Evolutionary conservation across 2,113 vertebrate species (phyloP), one percentile per base, ranked within the genome.

Genomic region (Hiodon tergisus): DNA sequence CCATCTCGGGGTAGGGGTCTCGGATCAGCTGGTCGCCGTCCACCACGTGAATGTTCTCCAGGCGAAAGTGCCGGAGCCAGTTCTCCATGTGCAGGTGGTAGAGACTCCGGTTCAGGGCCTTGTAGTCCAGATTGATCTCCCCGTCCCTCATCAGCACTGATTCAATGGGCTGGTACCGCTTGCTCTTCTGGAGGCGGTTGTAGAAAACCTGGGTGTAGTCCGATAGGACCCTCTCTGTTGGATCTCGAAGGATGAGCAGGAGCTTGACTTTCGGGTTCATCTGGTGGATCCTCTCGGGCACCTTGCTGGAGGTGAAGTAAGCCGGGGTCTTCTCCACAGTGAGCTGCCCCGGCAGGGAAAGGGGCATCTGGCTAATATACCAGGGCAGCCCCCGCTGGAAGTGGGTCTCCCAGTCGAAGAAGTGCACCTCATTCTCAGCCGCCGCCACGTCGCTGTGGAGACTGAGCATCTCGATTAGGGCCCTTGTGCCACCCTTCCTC

Each of bases 261-360:
- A 99, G 91, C 80, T 91, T 92, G 73, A 93, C 91, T 71, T 89
- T 81, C 0, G 92, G 91, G 84, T 93, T 94, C 94, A 96, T 94
- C 74, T 83, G 85, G 77, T 93, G 86, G 79, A 99, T 89, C 51
- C 96, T 92, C 83, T 91, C 90, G 50, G 97, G 96, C 80, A 96
- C 97, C 84, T 93, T 89, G 80, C 87, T 81, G 55, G 94, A 96
- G 72, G 95, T 98, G 85, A 99, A 99, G 86, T 99, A 99, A 0
- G 97, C 97, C 0, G 97, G 97, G 0, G 97, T 99, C 88, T 99
- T 99, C 83, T 99, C 97, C 78, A 95, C 93, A 0, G 96, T 99
- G 78, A 96, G 88, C 88, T 98, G 97, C 62, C 89, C 85, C 0
- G 95, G 92, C 54, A 79, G 81, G 0, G 95, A 92, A 72, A 91